Percentiles rank a stretch among this genome's conserved stretches.
Conservation (phyloP, 2,888 invertebrate genomes). For the Metacarcinus magister region DNA sequence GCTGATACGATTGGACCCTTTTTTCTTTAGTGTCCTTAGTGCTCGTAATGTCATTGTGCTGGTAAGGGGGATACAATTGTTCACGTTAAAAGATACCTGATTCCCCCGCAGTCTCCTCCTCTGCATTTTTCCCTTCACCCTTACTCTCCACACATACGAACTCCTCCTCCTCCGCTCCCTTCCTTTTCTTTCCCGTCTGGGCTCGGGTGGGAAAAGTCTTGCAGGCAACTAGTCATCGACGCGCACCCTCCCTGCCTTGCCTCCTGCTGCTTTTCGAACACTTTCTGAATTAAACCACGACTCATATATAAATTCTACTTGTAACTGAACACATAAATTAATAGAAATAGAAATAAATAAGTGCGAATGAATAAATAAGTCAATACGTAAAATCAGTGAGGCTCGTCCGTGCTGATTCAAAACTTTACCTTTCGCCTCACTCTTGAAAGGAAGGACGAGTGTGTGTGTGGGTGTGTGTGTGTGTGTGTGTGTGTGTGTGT, state of each 20-base stretch:
- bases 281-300: neutral
- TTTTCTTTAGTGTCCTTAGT: neutral
- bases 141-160: neutral
- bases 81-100: neutral
- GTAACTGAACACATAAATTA: neutral
- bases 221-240: neutral
- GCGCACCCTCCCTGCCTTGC: neutral
- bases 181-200: neutral
- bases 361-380: neutral
- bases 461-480: no score
- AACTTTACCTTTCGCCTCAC: neutral
- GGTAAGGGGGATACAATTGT: neutral
- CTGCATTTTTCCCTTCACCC: neutral
- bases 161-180: neutral
- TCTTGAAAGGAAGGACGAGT: neutral
- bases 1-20: neutral
- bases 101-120: neutral
- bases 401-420: neutral
- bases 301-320: neutral
- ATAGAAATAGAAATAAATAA: neutral
- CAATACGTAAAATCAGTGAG: neutral
- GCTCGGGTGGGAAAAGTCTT: neutral
- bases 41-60: neutral
- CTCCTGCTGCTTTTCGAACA: neutral
- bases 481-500: no score